A percentile compares a stretch with the other conserved stretches of the same genome.
phyloP scores from a whole-genome alignment of 2,797 vertebrate species.

The Schizopygopsis malacanthus region DNA sequence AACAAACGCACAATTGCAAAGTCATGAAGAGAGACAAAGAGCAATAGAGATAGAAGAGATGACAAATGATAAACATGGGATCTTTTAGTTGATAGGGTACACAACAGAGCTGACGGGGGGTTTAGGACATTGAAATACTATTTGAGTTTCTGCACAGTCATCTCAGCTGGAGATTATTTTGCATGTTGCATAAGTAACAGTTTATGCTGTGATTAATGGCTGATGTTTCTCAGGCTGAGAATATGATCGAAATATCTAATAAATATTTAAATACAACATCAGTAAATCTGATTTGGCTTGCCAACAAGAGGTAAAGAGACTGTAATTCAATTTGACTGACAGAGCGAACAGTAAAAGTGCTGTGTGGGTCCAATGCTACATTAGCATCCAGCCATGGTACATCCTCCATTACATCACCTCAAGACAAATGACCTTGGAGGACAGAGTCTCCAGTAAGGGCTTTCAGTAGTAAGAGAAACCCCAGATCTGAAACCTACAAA shows the following conservation, averaged over 20 bases:
- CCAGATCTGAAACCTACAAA: background rate
- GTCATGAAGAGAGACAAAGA: constrained; percentile 9
- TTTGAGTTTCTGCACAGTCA: background rate
- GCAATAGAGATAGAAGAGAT: background rate
- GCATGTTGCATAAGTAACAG: constrained; percentile 31
- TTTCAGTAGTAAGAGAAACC: background rate
- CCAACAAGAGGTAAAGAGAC: constrained; percentile 16
- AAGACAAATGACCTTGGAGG: background rate
- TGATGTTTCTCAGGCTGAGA: background rate
- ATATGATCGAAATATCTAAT: constrained; percentile 29
- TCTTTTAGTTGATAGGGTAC: background rate
- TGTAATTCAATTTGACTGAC: constrained; percentile 8
- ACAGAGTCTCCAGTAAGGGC: background rate
- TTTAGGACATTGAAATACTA: background rate
- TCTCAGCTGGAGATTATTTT: constrained; percentile 25
- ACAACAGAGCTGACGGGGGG: background rate
- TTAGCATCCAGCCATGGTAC: background rate
- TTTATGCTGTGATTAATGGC: constrained; percentile 31
- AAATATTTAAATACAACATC: constrained; percentile 34
- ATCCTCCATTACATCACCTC: background rate
- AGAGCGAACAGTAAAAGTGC: background rate
- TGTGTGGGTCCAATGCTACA: background rate
- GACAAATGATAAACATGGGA: constrained; percentile 13
- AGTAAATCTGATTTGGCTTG: constrained; percentile 12
- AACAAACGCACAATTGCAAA: background rate